These are phyloP conservation scores for Leontopithecus rosalia DNA, from an alignment of 2,797 vertebrate genomes.

Conservation along the genomic window DNA sequence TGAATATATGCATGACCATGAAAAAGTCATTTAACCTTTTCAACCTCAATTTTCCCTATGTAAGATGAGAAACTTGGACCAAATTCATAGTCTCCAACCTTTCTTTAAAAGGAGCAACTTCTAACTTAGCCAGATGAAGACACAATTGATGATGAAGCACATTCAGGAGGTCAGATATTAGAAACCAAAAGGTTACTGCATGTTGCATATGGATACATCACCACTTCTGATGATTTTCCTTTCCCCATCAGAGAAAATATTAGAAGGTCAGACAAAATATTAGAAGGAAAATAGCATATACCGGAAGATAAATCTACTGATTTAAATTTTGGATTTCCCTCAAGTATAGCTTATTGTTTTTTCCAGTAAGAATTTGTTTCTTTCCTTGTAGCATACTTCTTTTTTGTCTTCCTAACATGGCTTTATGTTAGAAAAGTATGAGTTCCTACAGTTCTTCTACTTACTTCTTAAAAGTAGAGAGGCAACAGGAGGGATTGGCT, in stretches of 20 bases:
- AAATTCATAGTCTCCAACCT: neutral
- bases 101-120: neutral
- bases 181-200: neutral
- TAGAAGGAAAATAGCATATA: neutral
- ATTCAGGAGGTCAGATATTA: neutral
- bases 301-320: neutral
- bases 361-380: neutral
- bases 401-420: neutral
- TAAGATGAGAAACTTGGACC: neutral
- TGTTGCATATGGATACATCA: neutral
- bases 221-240: neutral
- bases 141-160: too few species aligned
- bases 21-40: conserved; percentile 33
- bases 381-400: neutral
- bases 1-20: conserved; percentile 30
- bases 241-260: neutral
- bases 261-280: neutral
- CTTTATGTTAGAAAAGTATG: neutral
- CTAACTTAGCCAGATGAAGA: neutral
- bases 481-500: neutral
- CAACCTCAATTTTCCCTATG: conserved; percentile 31
- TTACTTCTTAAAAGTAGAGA: neutral
- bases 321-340: neutral
- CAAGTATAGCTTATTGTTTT: neutral
- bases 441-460: neutral